These are phyloP conservation scores for Phoeniculus purpureus DNA, from an alignment of 2,797 vertebrate species.

Conservation along the genomic window DNA sequence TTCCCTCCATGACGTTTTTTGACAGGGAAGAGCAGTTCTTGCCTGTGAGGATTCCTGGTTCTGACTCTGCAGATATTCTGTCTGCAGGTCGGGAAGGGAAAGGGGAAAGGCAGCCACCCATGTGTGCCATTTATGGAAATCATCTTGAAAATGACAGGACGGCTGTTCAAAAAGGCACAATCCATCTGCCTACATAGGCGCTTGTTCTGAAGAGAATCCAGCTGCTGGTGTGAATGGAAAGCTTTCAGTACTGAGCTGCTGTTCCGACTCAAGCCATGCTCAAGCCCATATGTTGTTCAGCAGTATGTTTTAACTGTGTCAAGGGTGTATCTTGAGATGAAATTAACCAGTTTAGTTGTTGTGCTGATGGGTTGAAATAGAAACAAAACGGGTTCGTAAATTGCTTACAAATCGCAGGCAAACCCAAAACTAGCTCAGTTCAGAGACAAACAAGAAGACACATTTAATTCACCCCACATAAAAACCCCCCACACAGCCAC, in stretches of 20 bases:
- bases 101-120: neutral
- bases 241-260: slow-evolving; percentile 10
- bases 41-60: neutral
- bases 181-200: slow-evolving; percentile 5
- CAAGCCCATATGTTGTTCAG: neutral
- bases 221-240: slow-evolving; percentile 29
- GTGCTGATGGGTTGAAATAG: no score
- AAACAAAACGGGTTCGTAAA: no score
- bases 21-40: neutral
- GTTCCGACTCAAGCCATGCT: neutral
- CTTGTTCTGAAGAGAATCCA: slow-evolving; percentile 26
- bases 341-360: no score
- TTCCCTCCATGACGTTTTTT: neutral
- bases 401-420: no score
- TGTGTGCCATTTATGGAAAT: neutral
- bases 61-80: neutral
- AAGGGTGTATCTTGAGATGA: no score
- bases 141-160: neutral
- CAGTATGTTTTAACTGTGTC: neutral
- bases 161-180: neutral
- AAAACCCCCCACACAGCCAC: no score
- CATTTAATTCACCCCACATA: no score
- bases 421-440: no score
- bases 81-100: neutral
- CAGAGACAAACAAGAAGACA: no score